Base-by-base conservation (phyloP, 2,888 invertebrate genomes). In the Lysandra bellargus region DNA sequence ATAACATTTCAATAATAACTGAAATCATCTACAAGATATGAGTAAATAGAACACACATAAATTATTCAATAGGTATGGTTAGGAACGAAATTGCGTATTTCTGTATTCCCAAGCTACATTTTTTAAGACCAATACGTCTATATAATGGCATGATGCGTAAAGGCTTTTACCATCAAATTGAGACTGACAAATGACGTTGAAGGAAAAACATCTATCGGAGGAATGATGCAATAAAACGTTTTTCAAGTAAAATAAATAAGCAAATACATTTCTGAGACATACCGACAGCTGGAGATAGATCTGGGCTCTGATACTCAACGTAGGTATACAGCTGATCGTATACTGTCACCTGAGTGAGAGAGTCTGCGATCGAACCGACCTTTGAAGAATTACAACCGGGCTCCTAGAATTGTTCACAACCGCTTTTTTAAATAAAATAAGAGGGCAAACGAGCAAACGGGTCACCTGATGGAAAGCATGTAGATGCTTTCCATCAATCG, bases 161-260 rank as follows among this genome's bases (percentile, higher is more conserved):
- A 89, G 86, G 86, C 86, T 88, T 90, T 90, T 86, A 88, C 85
- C 86, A 83, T 84, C 85, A 87, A 89, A 91, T 89, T 88, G 87
- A 88, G 90, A 91, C 89, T 91, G 91, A 90, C 91, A 89, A 90
- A 90, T 88, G 89, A 90, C 87, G 86, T 79, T 81, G 82, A 83
- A 84, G 83, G 82, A 86, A 85, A 81, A 86, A 88, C 86, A 90
- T 90, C 90, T 89, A 87, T 88, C 83, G 87, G 79, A 83, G 84
- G 86, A 87, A 88, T 87, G 84, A 86, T 83, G 85, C 85, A 85
- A 86, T 87, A 87, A 90, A 90, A 86, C 84, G 84, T 83, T 86
- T 88, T 88, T 85, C 82, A 84, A 84, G 85, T 85, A 80, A 80
- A 81, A 80, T 81, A 82, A 81, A 83, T 83, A 82, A 79, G 64